Evolutionary conservation across 64 coral and sea anemone species (phyloP).

Genomic region (Montipora sp.): DNA sequence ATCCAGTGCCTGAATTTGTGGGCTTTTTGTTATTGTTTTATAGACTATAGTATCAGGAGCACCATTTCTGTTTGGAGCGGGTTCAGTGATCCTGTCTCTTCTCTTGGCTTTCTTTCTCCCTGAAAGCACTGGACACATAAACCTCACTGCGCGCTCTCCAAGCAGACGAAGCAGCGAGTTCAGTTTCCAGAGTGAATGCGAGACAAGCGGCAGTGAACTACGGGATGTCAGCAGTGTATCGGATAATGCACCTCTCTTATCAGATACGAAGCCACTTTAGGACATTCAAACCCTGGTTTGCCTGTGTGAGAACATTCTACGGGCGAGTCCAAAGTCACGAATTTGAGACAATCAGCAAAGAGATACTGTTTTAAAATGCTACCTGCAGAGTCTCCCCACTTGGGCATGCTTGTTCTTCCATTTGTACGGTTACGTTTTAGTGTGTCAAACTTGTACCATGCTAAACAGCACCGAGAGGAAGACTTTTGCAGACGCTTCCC

Average conservation of each 20-base stretch:
- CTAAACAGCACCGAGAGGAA: neutral
- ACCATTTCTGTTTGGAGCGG: slow-evolving; percentile 94
- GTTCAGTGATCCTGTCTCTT: slow-evolving; percentile 87
- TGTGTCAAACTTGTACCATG: neutral
- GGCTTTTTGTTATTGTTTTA: neutral
- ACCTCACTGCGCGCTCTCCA: slow-evolving; percentile 51
- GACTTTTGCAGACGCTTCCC: neutral
- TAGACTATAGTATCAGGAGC: slow-evolving; percentile 88
- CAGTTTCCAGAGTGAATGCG: slow-evolving; percentile 69
- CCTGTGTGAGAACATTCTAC: neutral
- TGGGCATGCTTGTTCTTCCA: neutral
- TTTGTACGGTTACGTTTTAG: neutral
- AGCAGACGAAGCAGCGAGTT: slow-evolving; percentile 55
- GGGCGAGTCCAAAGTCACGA: neutral
- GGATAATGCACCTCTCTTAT: slow-evolving; percentile 21
- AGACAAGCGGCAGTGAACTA: slow-evolving; percentile 26
- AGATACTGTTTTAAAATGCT: neutral
- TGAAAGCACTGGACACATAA: slow-evolving; percentile 60
- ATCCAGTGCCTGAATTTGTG: neutral
- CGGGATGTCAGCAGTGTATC: slow-evolving; percentile 8
- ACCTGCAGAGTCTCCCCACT: too few relatives aligned
- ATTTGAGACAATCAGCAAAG: neutral
- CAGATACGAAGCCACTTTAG: slow-evolving; percentile 21
- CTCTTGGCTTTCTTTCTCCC: slow-evolving; percentile 90
- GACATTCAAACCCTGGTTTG: neutral